Evolutionary conservation across 2,113 vertebrate genomes (phyloP), one percentile per base, ranked within the genome.

Genomic region (Phrynosoma platyrhinos): DNA sequence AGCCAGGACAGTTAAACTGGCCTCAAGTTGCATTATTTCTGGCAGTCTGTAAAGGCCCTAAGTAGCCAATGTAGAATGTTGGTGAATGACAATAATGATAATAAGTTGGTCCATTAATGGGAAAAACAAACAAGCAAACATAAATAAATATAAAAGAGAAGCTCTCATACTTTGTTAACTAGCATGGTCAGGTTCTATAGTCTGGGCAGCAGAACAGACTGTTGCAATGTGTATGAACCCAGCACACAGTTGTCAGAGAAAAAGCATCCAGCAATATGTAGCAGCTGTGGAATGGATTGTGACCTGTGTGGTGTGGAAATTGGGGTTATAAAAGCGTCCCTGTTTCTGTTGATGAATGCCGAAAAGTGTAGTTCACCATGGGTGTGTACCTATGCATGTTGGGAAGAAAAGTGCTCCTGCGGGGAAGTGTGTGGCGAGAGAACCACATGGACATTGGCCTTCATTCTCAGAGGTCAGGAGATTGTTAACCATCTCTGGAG

Each of bases 381-480:
- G 20, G 10, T 30, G 58, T 87, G 21, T 75, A 72, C 20, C 1
- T 87, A 27, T 66, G 72, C 42, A 42, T 77, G 87, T 68, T 40
- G 80, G 87, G 58, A 36, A 68, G 30, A 18, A 23, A 55, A 77
- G 80, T 78, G 72, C 16, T 78, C 74, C 81, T 77, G 62, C 9
- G 10, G 87, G 14, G 80, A 88, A 36, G 72, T 4, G 1, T 8
- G 36, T 16, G 12, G 84, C n/a, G 10, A 82, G 14, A 87, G 52
- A 47, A 32, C 42, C 25, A 52, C n/a, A 76, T 4, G 8, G 77
- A 76, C 64, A 72, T 13, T 40, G 82, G 2, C 27, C 74, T 86
- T 58, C 25, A 9, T 78, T 90, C 87, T 82, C 82, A n/a, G 20
- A 91, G 62, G 21, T 27, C 66, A 86, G 90, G 79, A 85, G 71